phyloP scores from a whole-genome alignment of 1,140 invertebrate genomes.

The Atta texana region DNA sequence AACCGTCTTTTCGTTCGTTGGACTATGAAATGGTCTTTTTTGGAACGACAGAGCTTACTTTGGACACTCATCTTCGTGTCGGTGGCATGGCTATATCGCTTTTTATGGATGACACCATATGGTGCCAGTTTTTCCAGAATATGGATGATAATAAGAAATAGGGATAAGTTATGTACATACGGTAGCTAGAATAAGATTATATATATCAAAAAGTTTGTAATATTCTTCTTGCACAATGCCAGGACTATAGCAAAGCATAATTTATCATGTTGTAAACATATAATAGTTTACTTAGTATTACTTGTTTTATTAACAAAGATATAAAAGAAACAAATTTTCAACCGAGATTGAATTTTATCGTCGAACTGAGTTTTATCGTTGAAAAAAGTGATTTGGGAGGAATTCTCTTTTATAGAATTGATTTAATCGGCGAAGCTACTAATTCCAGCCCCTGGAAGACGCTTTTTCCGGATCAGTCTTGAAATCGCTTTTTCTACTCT shows the following conservation, averaged over 20 bases:
- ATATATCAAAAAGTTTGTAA: conserved; percentile 31
- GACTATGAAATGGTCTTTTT: conserved; percentile 56
- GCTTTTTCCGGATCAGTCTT: conserved; percentile 33
- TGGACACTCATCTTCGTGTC: conserved; percentile 57
- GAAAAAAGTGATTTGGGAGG: not conserved
- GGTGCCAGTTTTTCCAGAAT: conserved; percentile 50
- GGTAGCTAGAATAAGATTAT: conserved; percentile 9
- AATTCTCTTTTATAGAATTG: conserved; percentile 28
- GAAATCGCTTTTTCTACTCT: conserved; percentile 55
- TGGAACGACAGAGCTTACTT: conserved; percentile 56
- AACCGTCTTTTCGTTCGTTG: conserved; percentile 29
- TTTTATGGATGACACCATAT: conserved; percentile 68
- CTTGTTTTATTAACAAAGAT: not conserved
- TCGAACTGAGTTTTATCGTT: not conserved
- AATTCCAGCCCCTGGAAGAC: conserved; percentile 25
- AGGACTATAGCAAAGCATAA: not conserved
- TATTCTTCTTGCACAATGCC: not conserved
- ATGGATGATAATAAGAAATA: conserved; percentile 11
- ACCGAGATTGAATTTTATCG: not conserved
- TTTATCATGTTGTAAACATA: conserved; percentile 23
- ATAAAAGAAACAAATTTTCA: conserved; percentile 21
- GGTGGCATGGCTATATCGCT: conserved; percentile 64
- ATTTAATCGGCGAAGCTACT: conserved; percentile 42
- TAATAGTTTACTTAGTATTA: not conserved
- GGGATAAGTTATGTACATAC: conserved; percentile 38